Conservation (phyloP, 2,113 vertebrate species). For the Aleadryas rufinucha region DNA sequence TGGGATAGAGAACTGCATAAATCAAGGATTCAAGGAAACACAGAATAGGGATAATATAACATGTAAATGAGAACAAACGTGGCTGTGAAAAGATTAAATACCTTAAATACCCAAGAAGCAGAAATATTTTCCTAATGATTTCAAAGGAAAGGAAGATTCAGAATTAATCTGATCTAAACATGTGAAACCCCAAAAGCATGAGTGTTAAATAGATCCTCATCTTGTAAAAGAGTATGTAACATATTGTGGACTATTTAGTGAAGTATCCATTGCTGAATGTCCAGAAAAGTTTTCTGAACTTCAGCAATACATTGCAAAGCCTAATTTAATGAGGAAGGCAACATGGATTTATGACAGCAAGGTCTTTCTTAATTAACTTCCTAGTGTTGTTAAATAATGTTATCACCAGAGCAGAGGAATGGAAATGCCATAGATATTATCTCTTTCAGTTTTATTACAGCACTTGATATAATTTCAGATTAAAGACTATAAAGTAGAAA, state of each 20-base stretch:
- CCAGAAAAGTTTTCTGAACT: slow-evolving; percentile 46
- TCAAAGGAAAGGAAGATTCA: slow-evolving; percentile 29
- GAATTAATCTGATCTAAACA: neutral
- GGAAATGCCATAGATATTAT: slow-evolving; percentile 66
- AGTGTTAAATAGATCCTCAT: neutral
- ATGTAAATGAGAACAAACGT: slow-evolving; percentile 1
- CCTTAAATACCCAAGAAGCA: neutral
- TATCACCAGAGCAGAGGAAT: slow-evolving; percentile 65
- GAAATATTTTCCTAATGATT: neutral
- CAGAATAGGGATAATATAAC: neutral
- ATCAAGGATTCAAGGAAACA: slow-evolving; percentile 11
- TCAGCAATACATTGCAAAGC: neutral
- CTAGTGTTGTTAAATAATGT: slow-evolving; percentile 64
- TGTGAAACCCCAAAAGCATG: neutral
- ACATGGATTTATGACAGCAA: slow-evolving; percentile 67
- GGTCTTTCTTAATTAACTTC: slow-evolving; percentile 68
- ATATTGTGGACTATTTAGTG: neutral
- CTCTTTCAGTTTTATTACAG: slow-evolving; percentile 61
- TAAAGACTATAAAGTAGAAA: slow-evolving; percentile 66
- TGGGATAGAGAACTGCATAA: neutral
- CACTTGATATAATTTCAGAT: slow-evolving; percentile 65
- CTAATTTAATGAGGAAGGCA: slow-evolving; percentile 53
- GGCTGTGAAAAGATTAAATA: neutral
- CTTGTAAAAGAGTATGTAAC: neutral
- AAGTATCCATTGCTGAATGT: neutral